Evolutionary conservation across 2,113 vertebrate genomes (phyloP).

Genomic region (Carassius auratus): DNA sequence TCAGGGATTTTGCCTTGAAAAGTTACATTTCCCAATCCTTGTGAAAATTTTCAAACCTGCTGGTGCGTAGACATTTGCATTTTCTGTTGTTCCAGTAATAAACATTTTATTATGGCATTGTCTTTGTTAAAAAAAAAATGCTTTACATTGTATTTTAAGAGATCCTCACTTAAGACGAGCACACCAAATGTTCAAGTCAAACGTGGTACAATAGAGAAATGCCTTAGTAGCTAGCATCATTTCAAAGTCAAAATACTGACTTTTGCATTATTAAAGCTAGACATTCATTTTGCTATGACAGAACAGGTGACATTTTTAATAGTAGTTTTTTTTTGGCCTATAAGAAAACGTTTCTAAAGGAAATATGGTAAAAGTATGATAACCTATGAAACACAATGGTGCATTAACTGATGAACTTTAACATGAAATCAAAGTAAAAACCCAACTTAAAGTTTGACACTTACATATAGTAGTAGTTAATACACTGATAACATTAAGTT

Average conservation of each 20-base stretch:
- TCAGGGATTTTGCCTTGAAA: neutral
- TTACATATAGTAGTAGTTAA: neutral
- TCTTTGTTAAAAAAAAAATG: constrained; percentile 9
- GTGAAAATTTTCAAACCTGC: neutral
- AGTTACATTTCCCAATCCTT: neutral
- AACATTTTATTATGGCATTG: constrained; percentile 24
- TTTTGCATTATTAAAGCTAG: neutral
- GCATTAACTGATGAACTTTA: neutral
- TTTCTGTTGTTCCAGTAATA: constrained; percentile 28
- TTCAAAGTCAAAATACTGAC: neutral
- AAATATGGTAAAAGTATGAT: neutral
- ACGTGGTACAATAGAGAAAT: neutral
- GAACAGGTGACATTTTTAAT: neutral
- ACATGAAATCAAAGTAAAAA: neutral
- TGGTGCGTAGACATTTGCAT: neutral
- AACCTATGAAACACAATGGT: constrained; percentile 8
- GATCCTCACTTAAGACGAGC: neutral
- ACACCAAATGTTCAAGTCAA: neutral
- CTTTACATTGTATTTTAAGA: neutral
- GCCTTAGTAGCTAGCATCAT: neutral
- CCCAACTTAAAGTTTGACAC: neutral
- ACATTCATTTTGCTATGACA: constrained; percentile 5
- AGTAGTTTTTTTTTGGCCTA: neutral
- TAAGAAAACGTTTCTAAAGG: neutral
- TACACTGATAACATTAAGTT: constrained; percentile 4